Conservation (phyloP, 1,140 invertebrate species). For the Calephelis nemesis region DNA sequence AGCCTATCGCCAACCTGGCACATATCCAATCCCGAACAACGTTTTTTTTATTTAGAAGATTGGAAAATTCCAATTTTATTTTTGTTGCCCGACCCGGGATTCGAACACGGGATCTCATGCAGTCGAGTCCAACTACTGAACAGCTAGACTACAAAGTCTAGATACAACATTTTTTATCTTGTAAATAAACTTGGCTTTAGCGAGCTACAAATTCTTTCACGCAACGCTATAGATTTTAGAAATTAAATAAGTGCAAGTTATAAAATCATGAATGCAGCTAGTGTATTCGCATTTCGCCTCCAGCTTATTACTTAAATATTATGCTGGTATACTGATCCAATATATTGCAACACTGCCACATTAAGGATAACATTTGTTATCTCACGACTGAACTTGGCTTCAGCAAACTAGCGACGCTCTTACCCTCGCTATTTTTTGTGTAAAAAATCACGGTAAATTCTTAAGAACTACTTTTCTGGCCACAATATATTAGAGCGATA, state of each 20-base stretch:
- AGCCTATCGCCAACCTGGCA: no score
- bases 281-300: neutral
- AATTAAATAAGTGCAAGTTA: neutral
- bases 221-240: no score
- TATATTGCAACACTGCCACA: slow-evolving; percentile 18
- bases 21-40: no score
- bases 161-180: no score
- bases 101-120: no score
- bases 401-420: neutral
- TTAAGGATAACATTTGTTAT: slow-evolving; percentile 29
- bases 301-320: slow-evolving; percentile 21
- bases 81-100: no score
- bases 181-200: no score
- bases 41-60: no score
- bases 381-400: slow-evolving; percentile 19
- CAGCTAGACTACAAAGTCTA: no score
- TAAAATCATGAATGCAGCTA: neutral
- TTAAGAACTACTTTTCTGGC: slow-evolving; percentile 56
- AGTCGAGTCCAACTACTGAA: no score
- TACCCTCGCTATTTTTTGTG: neutral
- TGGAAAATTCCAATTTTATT: no score
- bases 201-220: no score
- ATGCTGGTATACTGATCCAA: slow-evolving; percentile 17
- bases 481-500: slow-evolving; percentile 75
- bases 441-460: slow-evolving; percentile 64